A percentile compares a stretch with the other conserved stretches of the same genome.
phyloP scores from a whole-genome alignment of 1,140 invertebrate species.

The Scylla paramamosain region DNA sequence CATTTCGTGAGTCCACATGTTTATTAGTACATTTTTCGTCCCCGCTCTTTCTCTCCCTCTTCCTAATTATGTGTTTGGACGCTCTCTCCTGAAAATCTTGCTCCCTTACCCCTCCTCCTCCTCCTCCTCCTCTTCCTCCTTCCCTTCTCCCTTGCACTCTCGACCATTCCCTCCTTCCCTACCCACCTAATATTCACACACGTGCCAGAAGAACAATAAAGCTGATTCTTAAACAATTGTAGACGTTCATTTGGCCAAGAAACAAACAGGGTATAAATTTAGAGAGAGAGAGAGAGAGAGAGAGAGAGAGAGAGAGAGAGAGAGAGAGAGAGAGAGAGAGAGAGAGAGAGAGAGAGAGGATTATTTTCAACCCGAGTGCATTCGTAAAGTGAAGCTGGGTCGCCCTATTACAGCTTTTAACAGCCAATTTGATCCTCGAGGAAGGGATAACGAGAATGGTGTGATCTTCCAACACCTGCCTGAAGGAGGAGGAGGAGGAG shows the following conservation, averaged over 20 bases:
- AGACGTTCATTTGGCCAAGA: background rate
- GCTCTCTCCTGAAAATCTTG: too few species aligned
- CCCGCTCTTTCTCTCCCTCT: background rate
- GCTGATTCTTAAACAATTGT: background rate
- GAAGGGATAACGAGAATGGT: too few species aligned
- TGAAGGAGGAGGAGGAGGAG: too few species aligned
- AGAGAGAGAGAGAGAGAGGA: conserved; percentile 36
- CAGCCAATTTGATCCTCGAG: too few species aligned
- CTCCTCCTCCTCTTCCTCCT: too few species aligned
- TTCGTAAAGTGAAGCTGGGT: too few species aligned
- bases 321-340: conserved; percentile 45
- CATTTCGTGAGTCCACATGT: too few species aligned
- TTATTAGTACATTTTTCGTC: background rate
- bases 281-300: conserved; percentile 43
- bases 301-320: conserved; percentile 47
- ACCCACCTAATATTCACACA: background rate
- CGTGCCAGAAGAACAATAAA: background rate
- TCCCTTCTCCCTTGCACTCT: too few species aligned
- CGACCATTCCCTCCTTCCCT: too few species aligned
- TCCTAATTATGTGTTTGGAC: background rate
- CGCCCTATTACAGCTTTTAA: too few species aligned
- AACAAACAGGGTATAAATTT: background rate
- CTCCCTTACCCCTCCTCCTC: too few species aligned
- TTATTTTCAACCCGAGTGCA: background rate
- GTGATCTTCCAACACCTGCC: too few species aligned